A percentile compares a stretch with the other conserved stretches of the same genome.
These are phyloP conservation scores for Salminus brasiliensis DNA, from an alignment of 2,113 vertebrate species.

Conservation along the genomic window DNA sequence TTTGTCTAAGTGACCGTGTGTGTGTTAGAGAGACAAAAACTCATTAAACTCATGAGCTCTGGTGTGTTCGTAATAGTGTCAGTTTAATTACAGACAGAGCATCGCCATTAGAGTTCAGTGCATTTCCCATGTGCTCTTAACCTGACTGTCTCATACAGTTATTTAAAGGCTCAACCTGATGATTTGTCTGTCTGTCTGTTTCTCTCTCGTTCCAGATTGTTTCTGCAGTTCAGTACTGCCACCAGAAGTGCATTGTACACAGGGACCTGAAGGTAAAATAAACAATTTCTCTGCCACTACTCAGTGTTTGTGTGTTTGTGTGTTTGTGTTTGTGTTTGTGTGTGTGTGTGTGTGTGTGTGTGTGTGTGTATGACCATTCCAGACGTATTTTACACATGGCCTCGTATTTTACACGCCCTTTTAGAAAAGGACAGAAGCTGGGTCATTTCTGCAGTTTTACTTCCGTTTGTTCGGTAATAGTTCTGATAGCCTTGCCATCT, in stretches of 20 bases:
- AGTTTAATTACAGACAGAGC: constrained; percentile 18
- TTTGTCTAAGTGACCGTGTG: no score
- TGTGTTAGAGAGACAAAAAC: not conserved
- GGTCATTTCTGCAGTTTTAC: not conserved
- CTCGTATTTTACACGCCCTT: no score
- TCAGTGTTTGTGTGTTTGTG: no score
- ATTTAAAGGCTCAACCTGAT: not conserved
- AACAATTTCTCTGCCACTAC: constrained; percentile 48
- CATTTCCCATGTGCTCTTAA: constrained; percentile 22
- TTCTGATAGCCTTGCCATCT: not conserved
- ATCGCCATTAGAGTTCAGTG: not conserved
- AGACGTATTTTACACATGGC: not conserved
- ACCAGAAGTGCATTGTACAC: constrained; percentile 93
- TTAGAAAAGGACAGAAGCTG: not conserved
- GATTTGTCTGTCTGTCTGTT: not conserved
- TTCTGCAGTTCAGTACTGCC: constrained; percentile 94
- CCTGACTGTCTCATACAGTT: not conserved
- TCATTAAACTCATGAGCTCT: not conserved
- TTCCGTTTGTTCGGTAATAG: constrained; percentile 10
- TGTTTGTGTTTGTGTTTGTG: no score
- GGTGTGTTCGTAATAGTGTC: constrained; percentile 21
- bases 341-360: not conserved
- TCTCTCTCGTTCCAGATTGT: constrained; percentile 80
- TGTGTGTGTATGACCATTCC: not conserved
- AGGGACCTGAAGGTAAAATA: constrained; percentile 92